Conservation (phyloP, 1,140 invertebrate species). For the Armadillidium nasatum region DNA sequence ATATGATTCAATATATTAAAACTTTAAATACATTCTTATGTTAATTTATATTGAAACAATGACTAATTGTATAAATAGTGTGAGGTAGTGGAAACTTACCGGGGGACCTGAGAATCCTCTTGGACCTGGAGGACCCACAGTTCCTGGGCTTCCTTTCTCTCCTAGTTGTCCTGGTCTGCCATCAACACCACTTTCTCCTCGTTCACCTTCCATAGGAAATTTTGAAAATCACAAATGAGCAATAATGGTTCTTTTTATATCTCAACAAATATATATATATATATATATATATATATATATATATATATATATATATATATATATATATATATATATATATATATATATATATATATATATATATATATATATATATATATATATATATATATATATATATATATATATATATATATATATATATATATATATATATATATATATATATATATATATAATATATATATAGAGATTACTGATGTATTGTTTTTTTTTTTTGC, state of each 20-base stretch:
- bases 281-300: background rate
- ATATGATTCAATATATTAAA: no score
- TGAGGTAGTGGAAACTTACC: slow-evolving; percentile 20
- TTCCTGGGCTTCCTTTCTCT: slow-evolving; percentile 11
- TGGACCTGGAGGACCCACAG: background rate
- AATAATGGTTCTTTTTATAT: no score
- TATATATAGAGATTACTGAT: no score
- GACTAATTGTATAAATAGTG: no score
- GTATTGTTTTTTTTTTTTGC: no score
- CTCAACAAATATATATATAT: background rate
- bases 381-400: no score
- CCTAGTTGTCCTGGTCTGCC: slow-evolving; percentile 49
- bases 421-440: no score
- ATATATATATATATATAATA: no score
- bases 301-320: slow-evolving; percentile 6
- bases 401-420: no score
- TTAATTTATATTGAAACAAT: background rate
- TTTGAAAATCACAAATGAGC: no score
- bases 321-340: slow-evolving; percentile 6
- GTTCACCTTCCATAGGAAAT: no score
- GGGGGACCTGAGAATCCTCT: slow-evolving; percentile 10
- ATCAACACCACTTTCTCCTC: slow-evolving; percentile 47
- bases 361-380: background rate
- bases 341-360: slow-evolving; percentile 6
- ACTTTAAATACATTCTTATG: background rate